phyloP scores from a whole-genome alignment of 2,888 invertebrate genomes.

The Mimas tiliae region DNA sequence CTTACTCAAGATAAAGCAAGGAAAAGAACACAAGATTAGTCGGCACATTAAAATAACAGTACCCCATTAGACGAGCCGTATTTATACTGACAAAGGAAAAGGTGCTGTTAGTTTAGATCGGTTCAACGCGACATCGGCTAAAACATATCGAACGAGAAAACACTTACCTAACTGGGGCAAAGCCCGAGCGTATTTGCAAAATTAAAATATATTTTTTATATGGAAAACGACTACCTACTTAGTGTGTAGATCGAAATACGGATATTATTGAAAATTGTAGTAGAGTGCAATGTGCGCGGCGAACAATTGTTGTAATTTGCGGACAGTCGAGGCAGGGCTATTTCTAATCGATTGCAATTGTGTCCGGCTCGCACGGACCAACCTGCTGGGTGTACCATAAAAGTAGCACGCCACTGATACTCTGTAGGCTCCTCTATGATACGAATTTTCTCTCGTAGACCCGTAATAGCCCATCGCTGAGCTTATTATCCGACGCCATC shows the following conservation, averaged over 20 bases:
- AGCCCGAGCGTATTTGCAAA: not conserved
- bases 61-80: conserved; percentile 63
- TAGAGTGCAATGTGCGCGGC: conserved; percentile 26
- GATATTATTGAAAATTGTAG: conserved; percentile 23
- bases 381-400: conserved; percentile 62
- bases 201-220: not conserved
- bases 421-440: conserved; percentile 61
- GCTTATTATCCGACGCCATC: conserved; percentile 82
- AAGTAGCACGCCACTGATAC: conserved; percentile 68
- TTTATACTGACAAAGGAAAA: conserved; percentile 60
- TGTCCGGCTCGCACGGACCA: conserved; percentile 57
- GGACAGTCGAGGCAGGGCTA: conserved; percentile 55
- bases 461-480: conserved; percentile 80
- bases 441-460: conserved; percentile 72
- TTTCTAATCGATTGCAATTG: conserved; percentile 75
- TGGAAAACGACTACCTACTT: conserved; percentile 4
- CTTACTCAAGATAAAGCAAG: not conserved
- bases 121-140: conserved; percentile 37
- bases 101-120: conserved; percentile 65
- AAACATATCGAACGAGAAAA: conserved; percentile 37
- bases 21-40: not conserved
- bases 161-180: not conserved
- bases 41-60: conserved; percentile 61
- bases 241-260: conserved; percentile 9
- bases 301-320: conserved; percentile 71